These are phyloP conservation scores for Lacerta bilineata DNA, from an alignment of 2,797 vertebrate species.

Conservation along the genomic window DNA sequence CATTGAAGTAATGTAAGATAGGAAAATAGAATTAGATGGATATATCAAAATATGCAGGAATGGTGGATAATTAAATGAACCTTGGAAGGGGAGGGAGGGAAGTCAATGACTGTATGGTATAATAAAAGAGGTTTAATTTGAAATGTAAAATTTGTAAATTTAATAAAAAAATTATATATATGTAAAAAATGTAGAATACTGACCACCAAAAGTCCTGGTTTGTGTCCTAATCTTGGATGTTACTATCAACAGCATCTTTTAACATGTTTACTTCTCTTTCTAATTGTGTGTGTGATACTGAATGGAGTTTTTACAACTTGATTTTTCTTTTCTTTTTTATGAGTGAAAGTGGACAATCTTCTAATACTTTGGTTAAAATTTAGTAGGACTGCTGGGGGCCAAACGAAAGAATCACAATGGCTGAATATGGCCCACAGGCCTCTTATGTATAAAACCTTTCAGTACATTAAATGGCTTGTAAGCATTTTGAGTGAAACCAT, in stretches of 20 bases:
- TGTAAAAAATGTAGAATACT: too few species aligned
- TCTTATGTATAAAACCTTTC: background rate
- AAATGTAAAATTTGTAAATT: too few species aligned
- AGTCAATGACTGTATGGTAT: too few species aligned
- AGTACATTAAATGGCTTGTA: background rate
- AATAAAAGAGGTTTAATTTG: too few species aligned
- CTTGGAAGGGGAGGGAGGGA: too few species aligned
- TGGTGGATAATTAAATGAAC: too few species aligned
- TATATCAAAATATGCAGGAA: too few species aligned
- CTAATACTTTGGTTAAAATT: background rate
- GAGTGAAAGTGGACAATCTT: background rate
- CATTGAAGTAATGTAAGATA: too few species aligned
- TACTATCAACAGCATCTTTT: too few species aligned
- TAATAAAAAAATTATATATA: too few species aligned
- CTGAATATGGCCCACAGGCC: background rate
- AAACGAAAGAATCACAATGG: background rate
- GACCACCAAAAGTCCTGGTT: background rate
- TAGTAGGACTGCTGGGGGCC: background rate
- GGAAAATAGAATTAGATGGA: too few species aligned
- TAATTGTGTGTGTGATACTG: background rate
- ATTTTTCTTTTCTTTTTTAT: too few species aligned
- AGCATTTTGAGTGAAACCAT: constrained; percentile 51
- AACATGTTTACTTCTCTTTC: background rate
- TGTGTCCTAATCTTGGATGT: background rate
- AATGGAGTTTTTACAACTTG: background rate